These are phyloP conservation scores for Araneus ventricosus DNA, from an alignment of 1,140 invertebrate genomes.

Conservation along the genomic window DNA sequence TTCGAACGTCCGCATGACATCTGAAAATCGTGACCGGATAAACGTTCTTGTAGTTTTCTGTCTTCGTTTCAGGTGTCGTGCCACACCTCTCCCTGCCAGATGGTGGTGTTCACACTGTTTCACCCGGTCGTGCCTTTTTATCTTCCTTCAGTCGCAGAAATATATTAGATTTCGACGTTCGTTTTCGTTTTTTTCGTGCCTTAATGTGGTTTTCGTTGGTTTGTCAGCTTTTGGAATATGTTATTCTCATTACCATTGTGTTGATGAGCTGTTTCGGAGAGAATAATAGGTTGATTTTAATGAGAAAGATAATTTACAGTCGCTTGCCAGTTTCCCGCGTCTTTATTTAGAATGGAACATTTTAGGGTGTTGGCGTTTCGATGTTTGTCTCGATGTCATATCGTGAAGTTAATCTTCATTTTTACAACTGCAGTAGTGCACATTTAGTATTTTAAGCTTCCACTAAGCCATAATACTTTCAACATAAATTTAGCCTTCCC, in stretches of 20 bases:
- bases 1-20: slow-evolving; percentile 15
- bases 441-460: background rate
- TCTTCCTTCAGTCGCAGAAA: background rate
- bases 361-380: background rate
- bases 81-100: background rate
- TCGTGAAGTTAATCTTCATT: background rate
- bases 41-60: slow-evolving; percentile 8
- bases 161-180: slow-evolving; percentile 37
- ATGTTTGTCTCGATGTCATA: background rate
- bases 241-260: slow-evolving; percentile 45
- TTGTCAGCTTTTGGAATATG: background rate
- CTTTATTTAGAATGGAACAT: background rate
- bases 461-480: background rate
- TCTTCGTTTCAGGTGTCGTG: slow-evolving; percentile 19
- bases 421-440: background rate
- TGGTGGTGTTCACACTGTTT: slow-evolving; percentile 56
- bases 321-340: background rate
- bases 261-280: slow-evolving; percentile 27
- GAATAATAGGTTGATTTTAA: slow-evolving; percentile 42
- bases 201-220: slow-evolving; percentile 33
- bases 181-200: background rate
- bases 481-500: no score
- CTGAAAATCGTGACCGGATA: background rate
- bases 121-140: background rate
- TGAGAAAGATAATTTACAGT: slow-evolving; percentile 3